Base-by-base conservation (phyloP, 2,888 invertebrate species). In the Altica lythri region DNA sequence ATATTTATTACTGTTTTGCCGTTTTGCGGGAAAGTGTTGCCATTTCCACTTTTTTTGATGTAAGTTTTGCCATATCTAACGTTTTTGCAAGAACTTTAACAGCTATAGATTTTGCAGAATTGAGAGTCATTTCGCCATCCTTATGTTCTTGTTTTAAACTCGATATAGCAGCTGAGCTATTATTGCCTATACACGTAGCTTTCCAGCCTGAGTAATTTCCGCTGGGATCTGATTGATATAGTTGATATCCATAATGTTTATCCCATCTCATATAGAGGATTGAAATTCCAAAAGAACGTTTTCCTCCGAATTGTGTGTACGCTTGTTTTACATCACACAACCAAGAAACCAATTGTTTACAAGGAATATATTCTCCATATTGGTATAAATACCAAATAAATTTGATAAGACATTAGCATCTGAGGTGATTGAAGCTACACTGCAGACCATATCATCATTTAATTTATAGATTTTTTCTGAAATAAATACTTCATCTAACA, bases 171-270 rank as follows among this genome's bases (percentile, higher is more conserved):
- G 97, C 95, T 89, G 95, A 92, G 75, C 96, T 95, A 73, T 99
- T 99, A 72, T 95, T 97, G 55, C 99, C 99, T 74, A 99, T 99
- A 77, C 99, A 99, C 10, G 99, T 99, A 0, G 98, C 99, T 76
- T 98, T 99, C 99, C 99, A 99, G 5, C 99, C 99, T 60, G 97
- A 93, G 74, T 99, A 99, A 79, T 99, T 95, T 18, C 99, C 99
- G 75, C 97, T 97, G 25, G 99, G 99, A 79, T 99, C 99, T 1
- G 97, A 98, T 74, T 99, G 99, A 77, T 99, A 99, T 25, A 99
- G 80, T 75, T 99, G 99, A 76, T 94, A 99, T n/a, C 96, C 99
- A 72, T 97, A 97, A 75, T 98, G 95, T 70, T 91, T 92, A 77
- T 99, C 99, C 98, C 99, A 99, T 1, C 99, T 99, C 92, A 97